Conservation (phyloP, 2,888 invertebrate genomes). For the Tuta absoluta region DNA sequence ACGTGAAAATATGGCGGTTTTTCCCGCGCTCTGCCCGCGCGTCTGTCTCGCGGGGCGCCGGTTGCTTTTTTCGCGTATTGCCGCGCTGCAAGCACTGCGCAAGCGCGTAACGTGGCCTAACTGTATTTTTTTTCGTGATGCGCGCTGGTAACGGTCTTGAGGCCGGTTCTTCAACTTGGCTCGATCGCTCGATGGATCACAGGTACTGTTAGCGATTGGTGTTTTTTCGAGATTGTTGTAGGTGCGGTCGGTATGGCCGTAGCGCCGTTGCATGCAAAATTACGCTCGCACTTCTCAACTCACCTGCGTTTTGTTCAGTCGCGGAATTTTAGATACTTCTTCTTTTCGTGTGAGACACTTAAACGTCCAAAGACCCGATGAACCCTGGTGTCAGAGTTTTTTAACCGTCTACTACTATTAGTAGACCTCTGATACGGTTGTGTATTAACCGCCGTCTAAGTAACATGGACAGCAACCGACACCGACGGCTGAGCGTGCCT, state of each 20-base stretch:
- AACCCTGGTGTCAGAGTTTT: no score
- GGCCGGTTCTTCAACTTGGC: constrained; percentile 62
- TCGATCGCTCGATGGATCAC: constrained; percentile 52
- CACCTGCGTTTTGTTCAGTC: no score
- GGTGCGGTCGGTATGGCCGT: constrained; percentile 4
- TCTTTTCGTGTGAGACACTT: no score
- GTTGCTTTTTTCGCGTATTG: constrained; percentile 26
- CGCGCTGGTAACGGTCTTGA: constrained; percentile 65
- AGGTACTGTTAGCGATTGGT: constrained; percentile 29
- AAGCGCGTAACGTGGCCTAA: constrained; percentile 51
- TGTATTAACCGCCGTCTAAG: no score
- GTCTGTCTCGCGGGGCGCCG: constrained; percentile 30
- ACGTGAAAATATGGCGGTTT: constrained; percentile 20
- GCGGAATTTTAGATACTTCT: no score
- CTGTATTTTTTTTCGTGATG: constrained; percentile 78
- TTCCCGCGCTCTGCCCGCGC: constrained; percentile 51
- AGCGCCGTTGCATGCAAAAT: neutral
- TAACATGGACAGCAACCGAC: no score
- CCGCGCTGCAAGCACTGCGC: constrained; percentile 37
- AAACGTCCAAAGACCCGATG: no score
- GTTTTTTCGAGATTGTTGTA: constrained; percentile 14
- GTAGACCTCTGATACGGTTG: no score
- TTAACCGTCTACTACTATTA: no score
- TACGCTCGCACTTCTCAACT: neutral
- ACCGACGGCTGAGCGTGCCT: no score